Evolutionary conservation across 2,113 vertebrate species (phyloP).

Genomic region (Corythornis madagascariensis): DNA sequence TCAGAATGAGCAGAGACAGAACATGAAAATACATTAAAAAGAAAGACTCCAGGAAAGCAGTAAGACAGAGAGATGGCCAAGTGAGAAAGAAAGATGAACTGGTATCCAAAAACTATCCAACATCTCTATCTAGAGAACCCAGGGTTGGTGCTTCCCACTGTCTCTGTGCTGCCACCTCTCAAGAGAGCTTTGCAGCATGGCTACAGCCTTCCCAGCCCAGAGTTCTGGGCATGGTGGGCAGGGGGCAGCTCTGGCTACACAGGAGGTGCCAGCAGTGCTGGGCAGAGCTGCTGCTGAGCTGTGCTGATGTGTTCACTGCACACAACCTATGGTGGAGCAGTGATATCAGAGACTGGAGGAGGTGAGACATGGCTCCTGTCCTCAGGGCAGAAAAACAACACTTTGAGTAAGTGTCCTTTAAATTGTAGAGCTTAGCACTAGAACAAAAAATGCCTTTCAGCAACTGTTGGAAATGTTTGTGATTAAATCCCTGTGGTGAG

Average conservation of each 20-base stretch:
- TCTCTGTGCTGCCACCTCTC: not conserved
- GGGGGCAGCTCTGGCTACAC: not conserved
- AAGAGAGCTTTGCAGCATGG: rapidly evolving
- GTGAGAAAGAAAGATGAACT: not conserved
- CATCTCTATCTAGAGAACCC: not conserved
- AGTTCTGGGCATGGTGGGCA: rapidly evolving
- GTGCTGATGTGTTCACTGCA: not conserved
- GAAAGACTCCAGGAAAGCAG: not conserved
- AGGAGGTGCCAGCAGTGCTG: not conserved
- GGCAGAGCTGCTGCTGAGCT: not conserved
- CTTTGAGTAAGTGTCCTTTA: not conserved
- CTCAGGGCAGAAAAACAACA: not conserved
- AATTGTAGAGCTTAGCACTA: not conserved
- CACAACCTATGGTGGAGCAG: rapidly evolving
- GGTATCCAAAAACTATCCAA: not conserved
- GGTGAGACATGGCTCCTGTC: not conserved
- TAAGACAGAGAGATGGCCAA: not conserved
- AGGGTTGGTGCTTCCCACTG: not conserved
- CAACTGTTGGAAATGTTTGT: not conserved
- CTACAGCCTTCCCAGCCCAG: not conserved
- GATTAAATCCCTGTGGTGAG: not conserved
- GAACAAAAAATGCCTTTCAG: not conserved
- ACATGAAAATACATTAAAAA: not conserved
- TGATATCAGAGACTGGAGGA: not conserved
- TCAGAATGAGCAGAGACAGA: not conserved